These are phyloP conservation scores for Drosophila mettleri DNA, from an alignment of 2,888 invertebrate genomes.

Conservation along the genomic window DNA sequence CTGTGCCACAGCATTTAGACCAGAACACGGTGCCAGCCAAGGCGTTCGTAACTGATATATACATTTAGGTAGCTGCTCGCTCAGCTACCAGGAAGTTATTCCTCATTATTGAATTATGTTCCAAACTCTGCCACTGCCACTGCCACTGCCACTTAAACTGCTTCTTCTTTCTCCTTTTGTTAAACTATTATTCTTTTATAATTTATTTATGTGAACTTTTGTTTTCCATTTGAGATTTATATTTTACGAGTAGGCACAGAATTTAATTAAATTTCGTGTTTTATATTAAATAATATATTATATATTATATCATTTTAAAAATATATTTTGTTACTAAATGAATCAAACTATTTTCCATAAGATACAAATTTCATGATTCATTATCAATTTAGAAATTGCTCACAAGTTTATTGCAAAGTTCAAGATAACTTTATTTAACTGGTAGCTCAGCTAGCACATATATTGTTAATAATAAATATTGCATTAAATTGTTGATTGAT, in stretches of 20 bases:
- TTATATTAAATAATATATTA: too few relatives aligned
- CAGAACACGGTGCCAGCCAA: constrained; percentile 27
- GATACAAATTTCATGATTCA: background rate
- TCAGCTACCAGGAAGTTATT: constrained; percentile 26
- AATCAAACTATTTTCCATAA: background rate
- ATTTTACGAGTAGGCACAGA: too few relatives aligned
- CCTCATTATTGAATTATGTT: constrained; percentile 15
- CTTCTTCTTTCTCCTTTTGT: background rate
- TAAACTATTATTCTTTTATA: background rate
- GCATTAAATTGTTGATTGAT: too few relatives aligned
- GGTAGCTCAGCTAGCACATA: too few relatives aligned
- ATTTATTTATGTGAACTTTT: background rate
- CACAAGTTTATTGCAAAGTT: background rate
- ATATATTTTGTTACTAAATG: background rate
- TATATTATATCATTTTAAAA: too few relatives aligned
- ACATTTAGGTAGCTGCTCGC: background rate
- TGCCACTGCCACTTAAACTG: too few relatives aligned
- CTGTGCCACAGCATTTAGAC: constrained; percentile 28
- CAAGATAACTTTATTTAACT: background rate
- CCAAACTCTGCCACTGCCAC: too few relatives aligned
- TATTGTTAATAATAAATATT: too few relatives aligned
- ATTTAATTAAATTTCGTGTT: too few relatives aligned
- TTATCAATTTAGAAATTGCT: background rate
- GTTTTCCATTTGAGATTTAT: too few relatives aligned
- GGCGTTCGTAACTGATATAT: constrained; percentile 25